Evolutionary conservation across 2,888 invertebrate genomes (phyloP), one percentile per base, ranked within the genome.

Genomic region (Timandra comae): DNA sequence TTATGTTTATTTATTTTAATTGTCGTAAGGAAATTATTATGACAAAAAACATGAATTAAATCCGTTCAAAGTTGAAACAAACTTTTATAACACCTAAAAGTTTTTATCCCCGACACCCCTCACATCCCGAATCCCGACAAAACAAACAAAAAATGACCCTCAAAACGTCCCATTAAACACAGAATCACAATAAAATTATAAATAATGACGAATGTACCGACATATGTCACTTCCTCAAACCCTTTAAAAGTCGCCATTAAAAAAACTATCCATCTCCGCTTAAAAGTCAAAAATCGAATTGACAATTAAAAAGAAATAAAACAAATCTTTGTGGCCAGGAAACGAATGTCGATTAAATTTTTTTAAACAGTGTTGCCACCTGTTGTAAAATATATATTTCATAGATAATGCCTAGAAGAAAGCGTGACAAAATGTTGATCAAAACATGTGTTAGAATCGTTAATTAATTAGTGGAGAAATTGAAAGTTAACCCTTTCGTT

Each of bases 251-350:
- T 56, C 48, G 56, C 57, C 53, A n/a, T n/a, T n/a, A n/a, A n/a
- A n/a, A n/a, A n/a, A n/a, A n/a, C n/a, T n/a, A n/a, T n/a, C 6
- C 16, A 16, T 16, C 16, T 16, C 16, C 16, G n/a, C n/a, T n/a
- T n/a, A n/a, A n/a, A 35, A 35, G 40, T 61, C 56, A 63, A n/a
- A n/a, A 64, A 62, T 59, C 49, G 46, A 44, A 49, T 54, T 60
- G 63, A 84, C 81, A 85, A 85, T 85, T 85, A 85, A 84, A 85
- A 84, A 81, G 78, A 79, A 80, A 85, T 85, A 84, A 84, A 84
- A 84, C 82, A 84, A 84, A 85, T 84, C 82, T 66, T 63, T 59
- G 62, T 58, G 69, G 72, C 66, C 71, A 78, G 78, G 74, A 73
- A 68, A 52, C 38, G 55, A 81, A 81, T 80, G 84, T 73, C 79